Percentiles rank a stretch among this genome's conserved stretches.
These are phyloP conservation scores for Chloroceryle amazona DNA, from an alignment of 2,797 vertebrate species.

Conservation along the genomic window DNA sequence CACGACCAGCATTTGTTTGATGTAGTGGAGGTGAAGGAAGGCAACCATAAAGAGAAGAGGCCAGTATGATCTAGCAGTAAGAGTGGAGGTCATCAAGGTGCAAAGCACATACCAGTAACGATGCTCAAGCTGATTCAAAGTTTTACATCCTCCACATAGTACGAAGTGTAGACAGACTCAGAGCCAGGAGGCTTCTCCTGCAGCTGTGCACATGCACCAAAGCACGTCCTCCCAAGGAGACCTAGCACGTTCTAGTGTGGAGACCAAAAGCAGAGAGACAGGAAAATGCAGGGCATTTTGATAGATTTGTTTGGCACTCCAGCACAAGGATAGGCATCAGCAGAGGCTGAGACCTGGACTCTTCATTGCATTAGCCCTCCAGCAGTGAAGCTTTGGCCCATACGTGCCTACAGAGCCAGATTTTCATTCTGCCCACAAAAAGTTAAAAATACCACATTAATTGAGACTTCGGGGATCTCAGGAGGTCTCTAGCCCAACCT, in stretches of 20 bases:
- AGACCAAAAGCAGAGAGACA: neutral
- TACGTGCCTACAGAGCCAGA: neutral
- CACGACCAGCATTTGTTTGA: neutral
- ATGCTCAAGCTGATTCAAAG: neutral
- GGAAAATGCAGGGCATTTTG: neutral
- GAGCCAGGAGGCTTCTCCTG: neutral
- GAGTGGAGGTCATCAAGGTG: neutral
- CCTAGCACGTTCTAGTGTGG: neutral
- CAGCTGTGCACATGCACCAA: neutral
- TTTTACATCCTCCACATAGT: neutral
- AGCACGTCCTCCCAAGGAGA: neutral
- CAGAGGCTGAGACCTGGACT: neutral
- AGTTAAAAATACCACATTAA: neutral
- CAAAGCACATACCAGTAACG: neutral
- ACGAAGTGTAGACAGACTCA: accelerated
- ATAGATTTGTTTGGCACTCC: neutral
- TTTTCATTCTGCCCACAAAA: neutral
- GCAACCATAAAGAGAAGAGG: neutral
- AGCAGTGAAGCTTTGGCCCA: neutral
- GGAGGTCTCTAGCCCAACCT: neutral
- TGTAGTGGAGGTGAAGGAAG: neutral
- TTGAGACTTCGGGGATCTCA: neutral
- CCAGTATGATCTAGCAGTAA: neutral
- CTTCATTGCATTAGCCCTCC: neutral
- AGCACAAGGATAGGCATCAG: neutral